Conservation (phyloP, 35 echinoderm and acorn worm genomes). For the Heliocidaris erythrogramma region DNA sequence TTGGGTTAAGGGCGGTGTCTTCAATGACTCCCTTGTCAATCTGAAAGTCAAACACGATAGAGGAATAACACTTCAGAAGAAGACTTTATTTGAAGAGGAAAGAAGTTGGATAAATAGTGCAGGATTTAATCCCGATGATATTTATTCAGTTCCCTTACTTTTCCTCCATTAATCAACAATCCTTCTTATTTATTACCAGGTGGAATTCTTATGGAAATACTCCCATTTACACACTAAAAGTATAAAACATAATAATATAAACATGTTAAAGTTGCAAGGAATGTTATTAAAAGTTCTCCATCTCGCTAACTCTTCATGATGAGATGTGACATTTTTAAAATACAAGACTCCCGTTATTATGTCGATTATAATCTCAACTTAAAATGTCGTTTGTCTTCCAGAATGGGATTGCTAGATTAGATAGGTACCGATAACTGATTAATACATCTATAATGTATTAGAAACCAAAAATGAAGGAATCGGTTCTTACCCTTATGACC, state of each 20-base stretch:
- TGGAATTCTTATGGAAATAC: neutral
- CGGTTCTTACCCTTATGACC: conserved; percentile 67
- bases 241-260: too few species aligned
- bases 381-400: too few species aligned
- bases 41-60: neutral
- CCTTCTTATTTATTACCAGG: neutral
- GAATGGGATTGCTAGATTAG: too few species aligned
- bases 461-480: too few species aligned
- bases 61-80: neutral
- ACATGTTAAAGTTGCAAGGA: neutral
- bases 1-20: conserved; percentile 34
- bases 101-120: neutral
- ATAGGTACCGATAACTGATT: too few species aligned
- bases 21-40: conserved; percentile 56
- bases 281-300: too few species aligned
- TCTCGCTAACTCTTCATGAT: too few species aligned
- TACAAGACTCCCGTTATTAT: too few species aligned
- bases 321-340: too few species aligned
- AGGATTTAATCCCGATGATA: neutral
- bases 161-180: neutral
- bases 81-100: neutral
- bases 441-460: too few species aligned
- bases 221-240: too few species aligned
- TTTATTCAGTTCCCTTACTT: neutral
- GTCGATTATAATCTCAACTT: too few species aligned